A percentile compares a stretch with the other conserved stretches of the same genome.
Conservation (phyloP, 2,888 invertebrate species). For the Odontomyia ornata region DNA sequence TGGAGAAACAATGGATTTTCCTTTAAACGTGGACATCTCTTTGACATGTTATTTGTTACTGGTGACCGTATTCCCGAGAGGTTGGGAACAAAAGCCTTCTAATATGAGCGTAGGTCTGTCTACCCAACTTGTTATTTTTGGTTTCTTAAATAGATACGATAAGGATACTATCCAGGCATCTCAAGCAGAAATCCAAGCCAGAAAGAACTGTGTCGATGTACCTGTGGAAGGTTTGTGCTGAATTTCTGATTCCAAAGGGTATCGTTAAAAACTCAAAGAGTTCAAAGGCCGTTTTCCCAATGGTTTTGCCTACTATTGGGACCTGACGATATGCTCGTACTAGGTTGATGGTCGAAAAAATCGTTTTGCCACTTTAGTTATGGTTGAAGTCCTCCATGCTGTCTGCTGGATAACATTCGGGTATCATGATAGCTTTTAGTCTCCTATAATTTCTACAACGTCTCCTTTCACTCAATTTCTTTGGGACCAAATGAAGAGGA, state of each 20-base stretch:
- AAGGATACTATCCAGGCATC: constrained; percentile 55
- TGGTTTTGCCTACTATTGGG: constrained; percentile 53
- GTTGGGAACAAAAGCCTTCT: too few species aligned
- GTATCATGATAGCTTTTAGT: constrained; percentile 52
- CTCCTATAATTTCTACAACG: constrained; percentile 57
- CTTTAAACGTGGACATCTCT: too few species aligned
- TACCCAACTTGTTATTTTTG: neutral
- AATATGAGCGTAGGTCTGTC: too few species aligned
- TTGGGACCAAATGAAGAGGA: constrained; percentile 57
- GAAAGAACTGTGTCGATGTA: too few species aligned
- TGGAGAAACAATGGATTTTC: too few species aligned
- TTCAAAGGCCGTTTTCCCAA: constrained; percentile 55
- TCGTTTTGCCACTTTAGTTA: constrained; percentile 52
- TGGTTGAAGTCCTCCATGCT: neutral
- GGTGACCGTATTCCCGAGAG: too few species aligned
- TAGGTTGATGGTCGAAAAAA: constrained; percentile 56
- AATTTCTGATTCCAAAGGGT: constrained; percentile 59
- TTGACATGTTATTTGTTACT: too few species aligned
- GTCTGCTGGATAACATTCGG: neutral
- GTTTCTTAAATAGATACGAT: constrained; percentile 49
- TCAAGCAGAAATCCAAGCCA: constrained; percentile 51
- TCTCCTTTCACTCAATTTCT: constrained; percentile 54
- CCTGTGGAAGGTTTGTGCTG: too few species aligned
- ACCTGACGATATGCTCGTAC: constrained; percentile 56
- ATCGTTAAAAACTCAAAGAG: constrained; percentile 56